Base-by-base conservation (phyloP, 1,140 invertebrate species). In the Uloborus diversus region DNA sequence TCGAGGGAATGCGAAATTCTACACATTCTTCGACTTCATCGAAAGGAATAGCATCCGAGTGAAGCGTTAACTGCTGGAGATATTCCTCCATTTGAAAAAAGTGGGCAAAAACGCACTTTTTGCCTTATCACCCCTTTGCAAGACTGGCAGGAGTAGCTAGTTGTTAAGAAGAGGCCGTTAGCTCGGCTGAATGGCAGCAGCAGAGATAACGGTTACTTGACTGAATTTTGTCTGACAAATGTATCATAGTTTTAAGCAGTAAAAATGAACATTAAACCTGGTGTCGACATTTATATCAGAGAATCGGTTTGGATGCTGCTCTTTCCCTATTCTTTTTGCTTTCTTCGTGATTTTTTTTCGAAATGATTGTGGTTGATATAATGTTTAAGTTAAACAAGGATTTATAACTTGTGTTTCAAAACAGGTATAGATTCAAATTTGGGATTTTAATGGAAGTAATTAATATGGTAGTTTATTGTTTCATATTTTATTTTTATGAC, bases 41-140 rank as follows among this genome's bases (percentile, higher is more conserved):
- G 53, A 51, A 27, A 37, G 20, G 59, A 70, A 70, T 57, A 37
- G 23, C 25, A 70, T 53, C 49, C 7, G 25, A 47, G 20, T 3
- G 27, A 13, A 51, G 33, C 53, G 42, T 59, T 70, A 70, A 59
- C 20, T 32, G 25, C 42, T 28, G 2, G 30, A 57, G 33, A 70
- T 70, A 70, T 57, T 70, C 57, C 70, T 33, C 25, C 2, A 14
- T 32, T 53, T n/a, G 49, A 64, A 73, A 53, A 73, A 70, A 28
- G 20, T 27, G 20, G 23, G 20, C 35, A 62, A 49, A 75, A 23
- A 28, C 27, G 57, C 28, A 33, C 11, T 30, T 62, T 59, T 28
- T 62, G 25, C 37, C 37, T 75, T 75, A 75, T 75, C 70, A 75
- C 57, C 37, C 3, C 70, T 5, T 14, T 51, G 30, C 42, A 75